phyloP scores from a whole-genome alignment of 2,113 vertebrate species.

The Vidua chalybeata region DNA sequence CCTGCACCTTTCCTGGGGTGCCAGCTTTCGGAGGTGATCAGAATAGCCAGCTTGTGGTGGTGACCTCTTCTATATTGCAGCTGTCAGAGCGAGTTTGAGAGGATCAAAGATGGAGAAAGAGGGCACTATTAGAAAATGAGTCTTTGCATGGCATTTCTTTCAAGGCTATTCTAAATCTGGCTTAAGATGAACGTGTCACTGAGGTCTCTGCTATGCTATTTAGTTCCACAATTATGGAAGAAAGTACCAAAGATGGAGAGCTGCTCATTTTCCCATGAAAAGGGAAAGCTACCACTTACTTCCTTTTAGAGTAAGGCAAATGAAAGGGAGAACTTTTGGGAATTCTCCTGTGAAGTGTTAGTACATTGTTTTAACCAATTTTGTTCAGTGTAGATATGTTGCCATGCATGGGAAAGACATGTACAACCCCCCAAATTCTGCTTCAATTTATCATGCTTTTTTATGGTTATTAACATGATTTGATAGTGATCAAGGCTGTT shows the following conservation, averaged over 20 bases:
- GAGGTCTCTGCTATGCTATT: background rate
- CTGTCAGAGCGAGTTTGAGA: conserved; percentile 1
- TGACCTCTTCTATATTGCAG: background rate
- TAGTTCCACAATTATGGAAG: conserved; percentile 14
- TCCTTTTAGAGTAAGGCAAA: background rate
- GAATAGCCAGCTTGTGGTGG: background rate
- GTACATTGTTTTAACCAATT: background rate
- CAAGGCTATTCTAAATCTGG: background rate
- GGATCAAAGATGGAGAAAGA: background rate
- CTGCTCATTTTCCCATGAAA: conserved; percentile 6
- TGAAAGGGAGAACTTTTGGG: background rate
- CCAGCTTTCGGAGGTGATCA: background rate
- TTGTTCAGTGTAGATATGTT: background rate
- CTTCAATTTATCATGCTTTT: background rate
- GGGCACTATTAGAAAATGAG: background rate
- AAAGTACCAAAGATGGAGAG: background rate
- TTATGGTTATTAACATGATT: background rate
- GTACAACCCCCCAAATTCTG: background rate
- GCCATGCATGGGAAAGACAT: background rate
- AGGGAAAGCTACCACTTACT: background rate
- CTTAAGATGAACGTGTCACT: background rate
- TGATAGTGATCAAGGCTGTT: background rate
- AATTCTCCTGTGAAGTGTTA: background rate
- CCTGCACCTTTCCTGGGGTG: background rate
- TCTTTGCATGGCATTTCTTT: background rate